Conservation (phyloP, 2,888 invertebrate genomes). For the Phragmatobia fuliginosa region DNA sequence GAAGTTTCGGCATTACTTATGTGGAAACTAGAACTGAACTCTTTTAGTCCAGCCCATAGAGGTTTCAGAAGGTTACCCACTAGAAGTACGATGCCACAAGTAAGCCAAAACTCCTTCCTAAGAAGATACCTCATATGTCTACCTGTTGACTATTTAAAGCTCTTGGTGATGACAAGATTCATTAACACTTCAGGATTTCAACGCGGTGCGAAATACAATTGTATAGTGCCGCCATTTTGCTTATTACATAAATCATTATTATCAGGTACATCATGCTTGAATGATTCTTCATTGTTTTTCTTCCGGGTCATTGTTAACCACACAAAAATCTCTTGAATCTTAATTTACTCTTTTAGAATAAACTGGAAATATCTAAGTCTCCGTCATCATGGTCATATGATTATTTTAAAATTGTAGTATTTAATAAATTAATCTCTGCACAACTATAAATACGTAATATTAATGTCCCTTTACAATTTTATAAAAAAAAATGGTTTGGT, state of each 20-base stretch:
- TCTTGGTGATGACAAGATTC: too few species aligned
- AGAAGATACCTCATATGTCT: too few species aligned
- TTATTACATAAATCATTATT: neutral
- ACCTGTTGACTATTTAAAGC: too few species aligned
- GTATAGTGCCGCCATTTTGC: neutral
- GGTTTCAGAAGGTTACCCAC: too few species aligned
- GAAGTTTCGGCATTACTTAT: neutral
- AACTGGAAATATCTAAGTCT: neutral
- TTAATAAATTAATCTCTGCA: neutral
- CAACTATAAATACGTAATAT: neutral
- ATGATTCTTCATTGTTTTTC: neutral
- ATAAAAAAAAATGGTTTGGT: too few species aligned
- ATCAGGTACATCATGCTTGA: neutral
- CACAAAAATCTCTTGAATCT: neutral
- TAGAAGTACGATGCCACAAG: too few species aligned
- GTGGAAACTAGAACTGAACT: neutral
- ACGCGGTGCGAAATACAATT: neutral
- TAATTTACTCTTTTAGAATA: neutral
- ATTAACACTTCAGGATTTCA: neutral
- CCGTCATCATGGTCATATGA: neutral
- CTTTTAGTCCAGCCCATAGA: too few species aligned
- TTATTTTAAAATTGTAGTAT: neutral
- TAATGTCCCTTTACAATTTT: too few species aligned
- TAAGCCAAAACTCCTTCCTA: too few species aligned
- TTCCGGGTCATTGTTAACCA: neutral